Evolutionary conservation across 2,888 invertebrate species (phyloP), one percentile per base, ranked within the genome.

Genomic region (Orthosia cruda): DNA sequence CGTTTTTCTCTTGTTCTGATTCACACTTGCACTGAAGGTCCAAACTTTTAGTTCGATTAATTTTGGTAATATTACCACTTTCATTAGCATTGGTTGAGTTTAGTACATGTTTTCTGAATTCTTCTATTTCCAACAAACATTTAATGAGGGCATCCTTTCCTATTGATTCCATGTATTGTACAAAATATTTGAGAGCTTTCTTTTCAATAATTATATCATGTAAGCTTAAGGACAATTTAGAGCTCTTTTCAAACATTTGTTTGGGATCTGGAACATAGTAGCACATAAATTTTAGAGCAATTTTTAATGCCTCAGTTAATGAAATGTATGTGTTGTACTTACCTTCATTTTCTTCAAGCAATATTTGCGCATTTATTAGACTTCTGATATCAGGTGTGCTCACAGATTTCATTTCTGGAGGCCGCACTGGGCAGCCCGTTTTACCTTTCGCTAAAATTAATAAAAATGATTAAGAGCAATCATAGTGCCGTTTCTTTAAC

Each of bases 91-190:
- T 84, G 59, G 86, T 87, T 4, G 76, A 84, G 64, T 88, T 90
- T 74, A 77, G 81, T 59, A 92, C 50, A 63, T 90, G 82, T 74
- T 81, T 91, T 89, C 97, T 97, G 88, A 98, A 97, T 87, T 97
- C 97, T 89, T 98, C 98, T 61, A 98, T 97, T 89, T 98, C 98
- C 83, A 98, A 92, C 97, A 98, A 98, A 92, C 98, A 98, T 92
- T 98, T 98, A 2, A 98, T 97, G 50, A 98, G 95, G 26, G 97
- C 94, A 71, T 98, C 94, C 71, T 97, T 97, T 74, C 97, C 97
- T 83, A 97, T 97, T n/a, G 97, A 97, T 89, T 99, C 98, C 97
- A 99, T 97, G 93, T 97, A 99, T 89, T 99, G 98, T 71, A 98
- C 97, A 92, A 99, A 98, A 94, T 98, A 98, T 63, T 98, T 98